Conservation (phyloP, 2,797 vertebrate species). For the Tarsius wallacei region DNA sequence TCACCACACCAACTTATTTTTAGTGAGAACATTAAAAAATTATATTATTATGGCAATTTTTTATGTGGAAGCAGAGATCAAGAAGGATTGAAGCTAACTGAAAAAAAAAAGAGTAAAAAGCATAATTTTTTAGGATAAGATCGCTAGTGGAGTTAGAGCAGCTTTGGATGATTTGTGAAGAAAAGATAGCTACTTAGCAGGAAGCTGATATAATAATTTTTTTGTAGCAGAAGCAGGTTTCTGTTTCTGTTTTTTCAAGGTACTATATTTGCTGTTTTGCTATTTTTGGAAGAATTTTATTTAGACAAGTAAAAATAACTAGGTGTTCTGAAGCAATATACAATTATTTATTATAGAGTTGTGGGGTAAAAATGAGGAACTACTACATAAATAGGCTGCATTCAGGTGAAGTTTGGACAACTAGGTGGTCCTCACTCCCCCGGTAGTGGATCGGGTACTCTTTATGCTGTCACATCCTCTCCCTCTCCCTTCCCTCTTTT, state of each 20-base stretch:
- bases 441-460: too few relatives aligned
- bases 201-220: not conserved
- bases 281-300: conserved; percentile 86
- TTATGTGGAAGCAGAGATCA: not conserved
- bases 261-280: not conserved
- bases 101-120: not conserved
- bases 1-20: too few relatives aligned
- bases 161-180: not conserved
- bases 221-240: not conserved
- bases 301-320: conserved; percentile 87
- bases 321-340: conserved; percentile 79
- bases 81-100: not conserved
- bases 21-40: not conserved
- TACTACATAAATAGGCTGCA: too few relatives aligned
- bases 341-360: too few relatives aligned
- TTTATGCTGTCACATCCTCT: too few relatives aligned
- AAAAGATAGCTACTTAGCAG: not conserved
- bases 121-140: not conserved
- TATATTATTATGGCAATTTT: not conserved
- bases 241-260: not conserved
- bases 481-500: too few relatives aligned
- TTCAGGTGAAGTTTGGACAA: too few relatives aligned
- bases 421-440: too few relatives aligned
- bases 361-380: too few relatives aligned
- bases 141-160: not conserved